phyloP scores from a whole-genome alignment of 2,888 invertebrate genomes.

The Gymnoscelis rufifasciata region DNA sequence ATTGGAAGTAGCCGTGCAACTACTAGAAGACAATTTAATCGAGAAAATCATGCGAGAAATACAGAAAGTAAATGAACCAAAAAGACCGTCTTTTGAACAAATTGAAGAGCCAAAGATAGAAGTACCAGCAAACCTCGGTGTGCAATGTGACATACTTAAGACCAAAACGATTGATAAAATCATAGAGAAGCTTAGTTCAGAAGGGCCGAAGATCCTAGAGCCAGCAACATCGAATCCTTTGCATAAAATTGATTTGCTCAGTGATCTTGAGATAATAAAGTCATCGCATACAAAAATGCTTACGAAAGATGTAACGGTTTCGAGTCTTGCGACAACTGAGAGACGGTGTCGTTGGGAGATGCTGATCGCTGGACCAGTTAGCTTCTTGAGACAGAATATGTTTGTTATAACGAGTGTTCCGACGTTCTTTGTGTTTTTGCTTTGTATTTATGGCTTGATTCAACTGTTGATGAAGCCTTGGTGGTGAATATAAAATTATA shows the following conservation, averaged over 20 bases:
- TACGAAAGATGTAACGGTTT: no score
- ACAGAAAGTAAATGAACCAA: no score
- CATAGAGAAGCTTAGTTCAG: constrained; percentile 39
- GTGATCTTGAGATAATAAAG: constrained; percentile 43
- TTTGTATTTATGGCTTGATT: constrained; percentile 50
- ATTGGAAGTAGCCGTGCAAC: constrained; percentile 49
- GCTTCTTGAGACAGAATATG: constrained; percentile 51
- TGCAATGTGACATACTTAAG: constrained; percentile 54
- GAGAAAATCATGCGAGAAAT: constrained; percentile 52
- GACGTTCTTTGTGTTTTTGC: constrained; percentile 48
- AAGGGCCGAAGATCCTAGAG: constrained; percentile 26
- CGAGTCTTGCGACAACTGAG: no score
- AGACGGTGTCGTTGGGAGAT: constrained; percentile 13
- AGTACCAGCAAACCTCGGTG: constrained; percentile 24
- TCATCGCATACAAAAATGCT: constrained; percentile 14
- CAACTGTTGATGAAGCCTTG: constrained; percentile 42
- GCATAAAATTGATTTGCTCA: constrained; percentile 32
- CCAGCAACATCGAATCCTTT: constrained; percentile 18
- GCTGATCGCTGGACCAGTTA: constrained; percentile 27
- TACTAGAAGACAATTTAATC: constrained; percentile 49
- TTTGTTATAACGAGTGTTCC: constrained; percentile 56
- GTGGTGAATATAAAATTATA: constrained; percentile 23
- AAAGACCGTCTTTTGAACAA: no score
- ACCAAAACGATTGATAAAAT: constrained; percentile 52
- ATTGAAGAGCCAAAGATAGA: no score